Percentiles rank a stretch among this genome's conserved stretches.
These are phyloP conservation scores for Chrysochloris asiatica DNA, from an alignment of 2,113 vertebrate species.

Conservation along the genomic window DNA sequence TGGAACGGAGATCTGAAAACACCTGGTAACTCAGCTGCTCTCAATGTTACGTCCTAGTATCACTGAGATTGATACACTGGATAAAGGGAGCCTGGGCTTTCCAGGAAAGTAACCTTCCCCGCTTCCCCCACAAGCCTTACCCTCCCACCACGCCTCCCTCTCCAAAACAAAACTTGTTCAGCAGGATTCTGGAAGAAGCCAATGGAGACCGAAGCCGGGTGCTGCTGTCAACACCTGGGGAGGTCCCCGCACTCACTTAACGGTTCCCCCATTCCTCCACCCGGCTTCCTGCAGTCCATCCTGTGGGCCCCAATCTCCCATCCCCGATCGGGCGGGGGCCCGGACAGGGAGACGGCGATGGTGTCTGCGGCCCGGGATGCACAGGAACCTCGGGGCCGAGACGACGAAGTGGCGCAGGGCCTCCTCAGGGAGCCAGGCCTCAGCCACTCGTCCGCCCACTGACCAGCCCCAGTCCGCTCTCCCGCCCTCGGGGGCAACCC, in stretches of 20 bases:
- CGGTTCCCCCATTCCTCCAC: not conserved
- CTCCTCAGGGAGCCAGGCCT: constrained; percentile 10
- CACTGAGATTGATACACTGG: not conserved
- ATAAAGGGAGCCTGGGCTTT: constrained; percentile 19
- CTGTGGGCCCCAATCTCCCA: too few relatives aligned
- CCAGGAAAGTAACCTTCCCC: not conserved
- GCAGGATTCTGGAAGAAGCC: not conserved
- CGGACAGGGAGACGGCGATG: not conserved
- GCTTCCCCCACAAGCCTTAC: not conserved
- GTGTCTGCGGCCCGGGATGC: not conserved
- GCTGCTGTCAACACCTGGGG: not conserved
- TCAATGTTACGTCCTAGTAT: constrained; percentile 34
- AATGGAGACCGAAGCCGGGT: not conserved
- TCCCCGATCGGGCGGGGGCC: not conserved
- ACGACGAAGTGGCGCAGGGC: not conserved
- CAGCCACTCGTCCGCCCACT: not conserved
- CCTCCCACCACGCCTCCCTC: too few relatives aligned
- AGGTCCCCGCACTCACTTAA: not conserved
- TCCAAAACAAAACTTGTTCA: not conserved
- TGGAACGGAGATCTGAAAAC: not conserved
- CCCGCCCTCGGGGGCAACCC: not conserved
- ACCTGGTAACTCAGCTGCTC: not conserved
- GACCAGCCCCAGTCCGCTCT: not conserved
- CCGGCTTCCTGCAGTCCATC: not conserved
- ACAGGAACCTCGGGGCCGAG: not conserved